Conservation (phyloP, 2,888 invertebrate genomes). For the Xanthia togata region DNA sequence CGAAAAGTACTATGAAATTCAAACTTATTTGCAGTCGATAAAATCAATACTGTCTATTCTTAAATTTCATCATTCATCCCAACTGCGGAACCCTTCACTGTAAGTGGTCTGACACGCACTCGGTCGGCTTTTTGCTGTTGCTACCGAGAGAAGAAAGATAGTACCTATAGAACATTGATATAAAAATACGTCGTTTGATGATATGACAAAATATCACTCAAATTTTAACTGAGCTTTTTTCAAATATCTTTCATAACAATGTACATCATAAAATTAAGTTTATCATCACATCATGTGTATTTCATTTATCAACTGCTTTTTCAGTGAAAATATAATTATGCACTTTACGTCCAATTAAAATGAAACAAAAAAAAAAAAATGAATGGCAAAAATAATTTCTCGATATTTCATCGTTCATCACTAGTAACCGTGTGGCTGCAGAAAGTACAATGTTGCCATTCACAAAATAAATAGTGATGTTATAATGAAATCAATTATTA, state of each 20-base stretch:
- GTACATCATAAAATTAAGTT: too few relatives aligned
- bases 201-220: neutral
- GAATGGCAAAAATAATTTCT: neutral
- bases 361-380: fast-evolving
- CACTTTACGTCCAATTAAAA: neutral
- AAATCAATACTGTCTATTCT: too few relatives aligned
- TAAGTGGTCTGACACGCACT: too few relatives aligned
- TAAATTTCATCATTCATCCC: too few relatives aligned
- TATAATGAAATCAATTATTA: neutral
- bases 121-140: too few relatives aligned
- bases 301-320: neutral
- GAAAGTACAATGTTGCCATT: constrained; percentile 8
- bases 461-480: neutral
- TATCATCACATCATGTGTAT: too few relatives aligned
- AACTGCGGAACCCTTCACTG: too few relatives aligned
- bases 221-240: neutral
- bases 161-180: neutral
- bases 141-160: too few relatives aligned
- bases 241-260: neutral
- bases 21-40: too few relatives aligned
- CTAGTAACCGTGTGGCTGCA: constrained; percentile 18
- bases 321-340: neutral
- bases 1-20: too few relatives aligned
- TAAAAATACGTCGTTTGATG: neutral
- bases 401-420: neutral